Evolutionary conservation across 2,113 vertebrate species (phyloP), one percentile per base, ranked within the genome.

Genomic region (Thunnus maccoyii): DNA sequence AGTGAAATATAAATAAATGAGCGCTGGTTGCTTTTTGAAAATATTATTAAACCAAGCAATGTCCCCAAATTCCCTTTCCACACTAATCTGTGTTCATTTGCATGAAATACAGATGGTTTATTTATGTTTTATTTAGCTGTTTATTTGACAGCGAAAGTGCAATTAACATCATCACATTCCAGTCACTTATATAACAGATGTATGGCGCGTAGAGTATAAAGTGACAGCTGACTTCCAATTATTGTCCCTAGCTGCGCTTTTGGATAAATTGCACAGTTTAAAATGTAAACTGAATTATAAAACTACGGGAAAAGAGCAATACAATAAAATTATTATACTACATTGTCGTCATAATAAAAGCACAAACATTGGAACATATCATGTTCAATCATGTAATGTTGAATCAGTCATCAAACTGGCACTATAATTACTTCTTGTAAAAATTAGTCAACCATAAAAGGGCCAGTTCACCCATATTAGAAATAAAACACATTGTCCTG

Each of bases 41-140:
- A 89, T 78, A 84, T 88, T 85, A 84, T 75, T 60, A 83, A 72
- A 58, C 32, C 66, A 48, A 73, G 47, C 70, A 68, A 62, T 75
- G 47, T 80, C 73, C 81, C 48, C 4, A 46, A 18, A 55, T 82
- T 75, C 65, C 61, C 73, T 72, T 66, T 55, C 16, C 46, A 36
- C 71, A 67, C 58, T 82, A 82, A 89, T 88, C 72, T 84, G 55
- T 65, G 62, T 57, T 71, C 66, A 87, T 92, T 85, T 92, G 74
- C 80, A 67, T 73, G 84, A 72, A 85, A 85, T 57, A 65, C 13
- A 47, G 57, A n/a, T 55, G 76, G 52, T 60, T 90, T 82, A 82
- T 87, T 84, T 87, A 66, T 78, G 71, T 64, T 82, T 84, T 73
- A 65, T 78, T 82, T 70, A 18, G 47, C 61, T 71, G 74, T 82